Base-by-base conservation (phyloP, 2,888 invertebrate species). In the Ornithoptera priamus region DNA sequence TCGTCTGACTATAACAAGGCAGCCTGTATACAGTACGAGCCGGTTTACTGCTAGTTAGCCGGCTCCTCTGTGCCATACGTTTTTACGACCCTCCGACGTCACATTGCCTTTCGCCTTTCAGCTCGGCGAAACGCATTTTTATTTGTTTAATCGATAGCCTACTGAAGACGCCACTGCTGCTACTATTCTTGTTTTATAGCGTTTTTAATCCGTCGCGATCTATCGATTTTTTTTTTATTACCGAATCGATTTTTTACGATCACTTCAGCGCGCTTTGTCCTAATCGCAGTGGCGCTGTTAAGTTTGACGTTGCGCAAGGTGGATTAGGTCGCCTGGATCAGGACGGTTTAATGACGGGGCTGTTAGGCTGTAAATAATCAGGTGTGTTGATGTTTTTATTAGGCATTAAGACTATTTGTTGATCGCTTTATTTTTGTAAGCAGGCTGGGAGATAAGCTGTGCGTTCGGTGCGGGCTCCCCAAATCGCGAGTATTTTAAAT, bases 141-240 rank as follows among this genome's bases (percentile, higher is more conserved):
- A 91, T 92, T 91, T 90, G 92, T 92, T 92, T 92, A 92, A 92
- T 92, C 92, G 89, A 92, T 92, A 86, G 81, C 81, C 85, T 87
- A 85, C 87, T 86, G 85, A 90, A 90, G 88, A 89, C 84, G 85
- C 84, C 78, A 84, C 81, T 83, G 84, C 81, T 82, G 81, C 81
- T 81, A 30, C 86, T 92, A 90, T 91, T 91, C 89, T 85, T 76
- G 77, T 76, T 84, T 90, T 88, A 92, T 82, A 81, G 82, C 83
- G 78, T 85, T 86, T 88, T 88, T 88, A 87, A 89, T 76, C 83
- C 82, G 84, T 83, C 82, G 89, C 89, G 83, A 63, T 62, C 88
- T 88, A 86, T 87, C 83, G 84, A 81, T 76, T 67, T 66, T 65
- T 81, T 57, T 89, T 90, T 92, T 90, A 91, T 89, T 86, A 86